phyloP scores from a whole-genome alignment of 1,140 invertebrate species.

The Mactra quadrangularis region DNA sequence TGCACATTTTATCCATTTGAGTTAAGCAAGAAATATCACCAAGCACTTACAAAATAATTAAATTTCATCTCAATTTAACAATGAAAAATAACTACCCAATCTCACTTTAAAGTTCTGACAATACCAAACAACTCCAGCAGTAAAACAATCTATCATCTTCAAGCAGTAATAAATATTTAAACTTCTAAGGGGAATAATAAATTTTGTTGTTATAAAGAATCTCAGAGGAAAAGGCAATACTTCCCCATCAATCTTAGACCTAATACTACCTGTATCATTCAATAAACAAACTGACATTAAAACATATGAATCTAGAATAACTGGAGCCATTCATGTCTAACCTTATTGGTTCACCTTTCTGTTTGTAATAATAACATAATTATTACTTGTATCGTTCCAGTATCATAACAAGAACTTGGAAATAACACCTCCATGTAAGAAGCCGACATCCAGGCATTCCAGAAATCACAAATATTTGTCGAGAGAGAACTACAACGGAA shows the following conservation, averaged over 20 bases:
- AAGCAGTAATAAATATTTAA: constrained; percentile 32
- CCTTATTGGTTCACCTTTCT: neutral
- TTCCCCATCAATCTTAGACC: neutral
- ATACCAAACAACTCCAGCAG: too few relatives aligned
- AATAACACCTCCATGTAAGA: too few relatives aligned
- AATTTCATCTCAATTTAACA: too few relatives aligned
- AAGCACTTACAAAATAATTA: too few relatives aligned
- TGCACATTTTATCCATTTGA: too few relatives aligned
- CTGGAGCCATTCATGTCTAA: constrained; percentile 27
- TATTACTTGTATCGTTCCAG: neutral
- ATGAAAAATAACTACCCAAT: neutral
- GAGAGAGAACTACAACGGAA: too few relatives aligned
- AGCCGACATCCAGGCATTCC: too few relatives aligned
- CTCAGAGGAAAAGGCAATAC: constrained; percentile 9
- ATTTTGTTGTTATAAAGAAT: constrained; percentile 22
- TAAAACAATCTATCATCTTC: constrained; percentile 20
- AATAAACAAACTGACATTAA: constrained; percentile 8
- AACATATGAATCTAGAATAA: constrained; percentile 1
- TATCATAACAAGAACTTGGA: too few relatives aligned
- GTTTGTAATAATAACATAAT: constrained; percentile 19
- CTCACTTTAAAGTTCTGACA: too few relatives aligned
- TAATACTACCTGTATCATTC: neutral
- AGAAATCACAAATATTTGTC: too few relatives aligned
- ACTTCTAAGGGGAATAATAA: neutral
- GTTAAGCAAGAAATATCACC: too few relatives aligned